A percentile compares a stretch with the other conserved stretches of the same genome.
These are phyloP conservation scores for Physella acuta DNA, from an alignment of 1,140 invertebrate species.

Conservation along the genomic window DNA sequence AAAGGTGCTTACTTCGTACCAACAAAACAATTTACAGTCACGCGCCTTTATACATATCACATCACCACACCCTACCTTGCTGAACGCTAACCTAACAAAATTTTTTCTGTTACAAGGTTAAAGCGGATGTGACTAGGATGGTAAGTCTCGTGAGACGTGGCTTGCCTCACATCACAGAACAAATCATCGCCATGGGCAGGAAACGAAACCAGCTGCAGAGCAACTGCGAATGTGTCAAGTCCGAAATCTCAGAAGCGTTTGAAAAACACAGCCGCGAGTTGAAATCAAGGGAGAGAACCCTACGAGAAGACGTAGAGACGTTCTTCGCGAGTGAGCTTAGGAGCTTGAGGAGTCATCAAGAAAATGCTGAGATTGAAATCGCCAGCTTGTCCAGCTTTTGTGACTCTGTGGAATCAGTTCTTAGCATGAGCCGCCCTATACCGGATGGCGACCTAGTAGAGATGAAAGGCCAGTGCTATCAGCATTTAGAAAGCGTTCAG, in stretches of 20 bases:
- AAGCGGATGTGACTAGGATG: conserved; percentile 89
- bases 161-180: conserved; percentile 70
- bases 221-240: conserved; percentile 54
- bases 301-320: conserved; percentile 85
- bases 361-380: conserved; percentile 89
- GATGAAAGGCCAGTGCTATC: conserved; percentile 46
- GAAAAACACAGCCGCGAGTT: conserved; percentile 81
- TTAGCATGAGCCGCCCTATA: conserved; percentile 66
- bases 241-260: conserved; percentile 74
- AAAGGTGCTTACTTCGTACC: too few relatives aligned
- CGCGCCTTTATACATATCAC: too few relatives aligned
- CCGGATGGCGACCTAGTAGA: conserved; percentile 49
- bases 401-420: conserved; percentile 92
- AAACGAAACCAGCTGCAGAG: conserved; percentile 43
- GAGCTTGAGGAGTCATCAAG: conserved; percentile 82
- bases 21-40: too few relatives aligned
- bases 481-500: conserved; percentile 42
- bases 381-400: conserved; percentile 91
- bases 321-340: conserved; percentile 82
- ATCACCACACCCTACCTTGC: too few relatives aligned
- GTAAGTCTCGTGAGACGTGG: conserved; percentile 80
- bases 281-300: conserved; percentile 85
- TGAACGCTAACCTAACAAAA: too few relatives aligned
- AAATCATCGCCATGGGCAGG: conserved; percentile 39
- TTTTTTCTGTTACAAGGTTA: conserved; percentile 13